Percentiles rank a stretch among this genome's conserved stretches.
Conservation (phyloP, 2,888 invertebrate species). For the Frankliniella fusca region DNA sequence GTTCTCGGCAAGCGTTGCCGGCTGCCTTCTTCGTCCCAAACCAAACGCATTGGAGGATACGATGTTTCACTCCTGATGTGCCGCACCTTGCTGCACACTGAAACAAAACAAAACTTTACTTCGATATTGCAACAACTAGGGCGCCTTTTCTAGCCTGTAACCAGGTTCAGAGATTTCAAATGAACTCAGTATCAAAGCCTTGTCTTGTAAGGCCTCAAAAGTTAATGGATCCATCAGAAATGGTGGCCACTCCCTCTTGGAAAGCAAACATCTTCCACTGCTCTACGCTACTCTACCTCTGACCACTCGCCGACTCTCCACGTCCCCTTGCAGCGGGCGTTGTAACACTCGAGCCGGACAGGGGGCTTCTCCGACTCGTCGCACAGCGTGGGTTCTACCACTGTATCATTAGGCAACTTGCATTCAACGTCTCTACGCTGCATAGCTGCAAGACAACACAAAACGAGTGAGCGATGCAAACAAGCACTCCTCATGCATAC, state of each 20-base stretch:
- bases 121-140: neutral
- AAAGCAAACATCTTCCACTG: too few relatives aligned
- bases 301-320: slow-evolving; percentile 94
- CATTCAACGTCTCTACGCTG: slow-evolving; percentile 67
- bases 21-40: slow-evolving; percentile 76
- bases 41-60: slow-evolving; percentile 92
- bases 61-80: slow-evolving; percentile 76
- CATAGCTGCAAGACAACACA: slow-evolving; percentile 53
- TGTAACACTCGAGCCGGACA: slow-evolving; percentile 73
- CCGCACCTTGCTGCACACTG: slow-evolving; percentile 85
- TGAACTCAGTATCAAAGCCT: neutral
- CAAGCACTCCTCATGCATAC: neutral
- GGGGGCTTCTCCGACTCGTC: slow-evolving; percentile 69
- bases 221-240: too few relatives aligned
- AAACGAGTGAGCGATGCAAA: neutral
- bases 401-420: slow-evolving; percentile 49
- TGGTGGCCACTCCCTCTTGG: too few relatives aligned
- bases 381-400: slow-evolving; percentile 59
- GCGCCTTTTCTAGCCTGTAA: neutral
- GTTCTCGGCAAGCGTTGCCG: slow-evolving; percentile 76
- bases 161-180: neutral
- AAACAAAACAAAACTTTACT: slow-evolving; percentile 38
- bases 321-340: slow-evolving; percentile 76
- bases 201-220: too few relatives aligned
- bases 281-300: slow-evolving; percentile 56